These are phyloP conservation scores for Colossoma macropomum DNA, from an alignment of 2,113 vertebrate species.

Conservation along the genomic window DNA sequence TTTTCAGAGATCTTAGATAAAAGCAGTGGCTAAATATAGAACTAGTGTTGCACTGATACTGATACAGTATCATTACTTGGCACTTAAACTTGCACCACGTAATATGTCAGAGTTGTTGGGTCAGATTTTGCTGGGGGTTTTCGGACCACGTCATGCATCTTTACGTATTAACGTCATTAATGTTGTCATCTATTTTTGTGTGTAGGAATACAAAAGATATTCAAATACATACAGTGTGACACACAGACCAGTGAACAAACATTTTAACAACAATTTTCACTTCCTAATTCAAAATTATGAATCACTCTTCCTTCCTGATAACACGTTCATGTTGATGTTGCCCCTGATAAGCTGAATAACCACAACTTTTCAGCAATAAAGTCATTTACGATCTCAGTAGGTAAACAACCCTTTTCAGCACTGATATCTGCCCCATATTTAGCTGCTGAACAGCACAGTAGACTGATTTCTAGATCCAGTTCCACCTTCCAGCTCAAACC, in stretches of 20 bases:
- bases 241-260: neutral
- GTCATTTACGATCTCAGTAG: neutral
- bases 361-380: neutral
- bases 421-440: neutral
- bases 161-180: no score
- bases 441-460: neutral
- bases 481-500: neutral
- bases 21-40: no score
- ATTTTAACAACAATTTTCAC: no score
- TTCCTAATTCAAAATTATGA: neutral
- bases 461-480: neutral
- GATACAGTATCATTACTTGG: no score
- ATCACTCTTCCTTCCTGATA: constrained; percentile 1
- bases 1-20: no score
- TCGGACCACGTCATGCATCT: no score
- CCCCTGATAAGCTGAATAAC: neutral
- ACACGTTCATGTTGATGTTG: neutral
- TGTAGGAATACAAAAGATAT: no score
- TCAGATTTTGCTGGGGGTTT: no score
- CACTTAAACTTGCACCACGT: no score
- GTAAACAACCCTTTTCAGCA: neutral
- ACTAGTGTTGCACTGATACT: no score
- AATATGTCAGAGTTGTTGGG: no score
- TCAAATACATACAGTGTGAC: neutral
- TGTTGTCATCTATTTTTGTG: no score